A percentile compares a stretch with the other conserved stretches of the same genome.
phyloP scores from a whole-genome alignment of 2,797 vertebrate species.

The Peromyscus melanophrys region DNA sequence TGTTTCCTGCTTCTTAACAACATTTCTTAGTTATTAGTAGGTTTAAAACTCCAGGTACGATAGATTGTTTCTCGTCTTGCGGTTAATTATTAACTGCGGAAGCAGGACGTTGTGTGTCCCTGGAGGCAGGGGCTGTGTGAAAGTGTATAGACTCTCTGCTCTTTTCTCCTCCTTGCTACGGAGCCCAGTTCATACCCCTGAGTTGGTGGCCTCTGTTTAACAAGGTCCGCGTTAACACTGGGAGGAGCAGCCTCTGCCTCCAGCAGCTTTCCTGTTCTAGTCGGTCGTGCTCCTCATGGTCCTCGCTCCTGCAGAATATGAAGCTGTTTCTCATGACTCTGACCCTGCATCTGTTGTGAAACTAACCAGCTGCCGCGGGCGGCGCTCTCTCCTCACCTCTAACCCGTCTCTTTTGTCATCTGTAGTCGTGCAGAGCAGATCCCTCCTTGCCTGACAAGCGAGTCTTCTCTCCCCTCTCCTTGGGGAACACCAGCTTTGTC shows the following conservation, averaged over 20 bases:
- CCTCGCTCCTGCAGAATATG: conserved; percentile 57
- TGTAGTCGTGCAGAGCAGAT: conserved; percentile 98
- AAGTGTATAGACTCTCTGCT: neutral
- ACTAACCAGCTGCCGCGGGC: conserved; percentile 89
- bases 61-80: neutral
- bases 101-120: neutral
- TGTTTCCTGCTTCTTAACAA: conserved; percentile 35
- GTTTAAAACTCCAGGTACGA: neutral
- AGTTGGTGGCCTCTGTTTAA: conserved; percentile 41
- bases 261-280: conserved; percentile 34
- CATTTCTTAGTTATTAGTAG: conserved; percentile 1
- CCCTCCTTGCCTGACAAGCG: conserved; percentile 99
- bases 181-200: conserved; percentile 2
- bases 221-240: conserved; percentile 25
- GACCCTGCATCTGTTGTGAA: conserved; percentile 83
- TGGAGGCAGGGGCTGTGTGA: neutral
- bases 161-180: conserved; percentile 23
- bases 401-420: conserved; percentile 91
- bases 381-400: conserved; percentile 89
- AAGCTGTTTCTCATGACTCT: conserved; percentile 68
- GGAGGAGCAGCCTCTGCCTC: conserved; percentile 18
- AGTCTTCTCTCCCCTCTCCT: conserved; percentile 99
- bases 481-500: conserved; percentile 98
- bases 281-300: conserved; percentile 1
- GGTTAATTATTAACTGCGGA: neutral